Conservation (phyloP, 2,113 vertebrate species). For the Dicerorhinus sumatrensis region DNA sequence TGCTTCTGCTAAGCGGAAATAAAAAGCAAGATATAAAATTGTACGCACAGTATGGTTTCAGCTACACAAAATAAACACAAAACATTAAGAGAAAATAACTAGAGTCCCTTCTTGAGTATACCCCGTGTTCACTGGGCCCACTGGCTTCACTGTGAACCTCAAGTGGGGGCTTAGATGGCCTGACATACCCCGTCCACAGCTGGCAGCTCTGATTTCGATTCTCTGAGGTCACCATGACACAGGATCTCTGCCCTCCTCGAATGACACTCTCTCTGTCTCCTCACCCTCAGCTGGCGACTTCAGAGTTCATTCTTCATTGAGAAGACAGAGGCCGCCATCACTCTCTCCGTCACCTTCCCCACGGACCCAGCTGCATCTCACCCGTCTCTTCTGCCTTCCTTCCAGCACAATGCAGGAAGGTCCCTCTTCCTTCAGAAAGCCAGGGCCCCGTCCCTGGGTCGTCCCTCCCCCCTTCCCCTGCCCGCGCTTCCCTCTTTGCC, state of each 20-base stretch:
- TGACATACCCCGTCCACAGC: not conserved
- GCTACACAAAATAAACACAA: not conserved
- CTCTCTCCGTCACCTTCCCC: not conserved
- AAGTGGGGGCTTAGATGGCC: no score
- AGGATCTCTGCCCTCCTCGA: not conserved
- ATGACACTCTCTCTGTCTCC: no score
- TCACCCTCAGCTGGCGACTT: not conserved
- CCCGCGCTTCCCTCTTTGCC: not conserved
- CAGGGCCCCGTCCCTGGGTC: not conserved
- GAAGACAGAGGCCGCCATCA: not conserved
- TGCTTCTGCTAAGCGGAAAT: not conserved
- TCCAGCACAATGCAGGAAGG: not conserved
- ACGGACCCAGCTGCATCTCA: not conserved
- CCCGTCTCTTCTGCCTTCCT: not conserved
- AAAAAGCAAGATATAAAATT: not conserved
- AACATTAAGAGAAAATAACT: not conserved
- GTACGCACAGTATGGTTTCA: not conserved
- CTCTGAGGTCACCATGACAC: not conserved
- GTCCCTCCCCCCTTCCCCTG: no score
- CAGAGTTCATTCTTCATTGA: not conserved
- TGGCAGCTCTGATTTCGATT: not conserved
- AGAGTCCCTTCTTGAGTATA: not conserved
- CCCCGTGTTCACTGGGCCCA: fast-evolving
- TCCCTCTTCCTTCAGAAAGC: not conserved
- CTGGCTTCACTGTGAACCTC: not conserved